Evolutionary conservation across 2,888 invertebrate species (phyloP).

Genomic region (Platynereis dumerilii): DNA sequence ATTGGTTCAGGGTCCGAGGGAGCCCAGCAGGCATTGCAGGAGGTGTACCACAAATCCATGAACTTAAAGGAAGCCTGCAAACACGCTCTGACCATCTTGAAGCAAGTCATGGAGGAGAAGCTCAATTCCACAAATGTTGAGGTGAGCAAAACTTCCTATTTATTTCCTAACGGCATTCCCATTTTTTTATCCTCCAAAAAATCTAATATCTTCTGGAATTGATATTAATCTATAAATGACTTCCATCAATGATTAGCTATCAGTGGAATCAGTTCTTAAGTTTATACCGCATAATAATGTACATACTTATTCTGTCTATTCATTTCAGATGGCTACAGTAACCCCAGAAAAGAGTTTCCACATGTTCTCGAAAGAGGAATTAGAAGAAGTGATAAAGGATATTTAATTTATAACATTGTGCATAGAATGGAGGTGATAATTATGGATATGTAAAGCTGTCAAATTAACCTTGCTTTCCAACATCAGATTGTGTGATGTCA

Average conservation of each 20-base stretch:
- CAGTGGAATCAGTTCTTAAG: not conserved
- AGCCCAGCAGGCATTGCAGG: slow-evolving; percentile 91
- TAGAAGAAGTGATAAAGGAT: slow-evolving; percentile 81
- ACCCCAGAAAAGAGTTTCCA: slow-evolving; percentile 84
- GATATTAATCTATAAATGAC: not conserved
- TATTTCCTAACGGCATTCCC: too few relatives aligned
- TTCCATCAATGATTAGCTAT: not conserved
- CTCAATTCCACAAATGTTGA: slow-evolving; percentile 96
- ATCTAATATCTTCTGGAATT: not conserved
- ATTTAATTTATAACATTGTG: slow-evolving; percentile 38
- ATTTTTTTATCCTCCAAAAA: not conserved
- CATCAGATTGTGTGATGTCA: not conserved
- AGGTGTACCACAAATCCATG: slow-evolving; percentile 80
- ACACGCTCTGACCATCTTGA: slow-evolving; percentile 88
- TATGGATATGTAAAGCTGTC: too few relatives aligned
- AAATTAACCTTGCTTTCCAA: too few relatives aligned
- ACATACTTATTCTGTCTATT: not conserved
- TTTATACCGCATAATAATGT: too few relatives aligned
- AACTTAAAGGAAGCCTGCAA: slow-evolving; percentile 91
- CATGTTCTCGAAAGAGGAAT: slow-evolving; percentile 88
- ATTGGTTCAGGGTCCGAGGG: slow-evolving; percentile 99
- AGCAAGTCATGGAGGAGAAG: slow-evolving; percentile 99
- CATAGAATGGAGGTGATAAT: too few relatives aligned
- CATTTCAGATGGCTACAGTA: slow-evolving; percentile 78
- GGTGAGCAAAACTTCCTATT: too few relatives aligned